These are phyloP conservation scores for Varanus komodoensis DNA, from an alignment of 2,113 vertebrate genomes.

Conservation along the genomic window DNA sequence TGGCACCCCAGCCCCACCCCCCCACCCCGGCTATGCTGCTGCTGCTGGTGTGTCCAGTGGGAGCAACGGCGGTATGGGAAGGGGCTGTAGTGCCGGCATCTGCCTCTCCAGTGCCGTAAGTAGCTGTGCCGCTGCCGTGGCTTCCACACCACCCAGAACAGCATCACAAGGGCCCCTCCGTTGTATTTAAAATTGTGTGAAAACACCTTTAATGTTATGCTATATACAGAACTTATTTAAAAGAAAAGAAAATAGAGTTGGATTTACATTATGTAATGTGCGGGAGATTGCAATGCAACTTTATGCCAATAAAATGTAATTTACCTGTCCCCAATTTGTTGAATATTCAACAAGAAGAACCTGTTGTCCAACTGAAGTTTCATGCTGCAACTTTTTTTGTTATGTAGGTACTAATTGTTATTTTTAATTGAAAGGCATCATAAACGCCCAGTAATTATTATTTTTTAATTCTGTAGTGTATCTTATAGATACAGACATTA, in stretches of 20 bases:
- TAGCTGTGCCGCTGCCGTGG: not conserved
- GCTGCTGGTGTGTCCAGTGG: not conserved
- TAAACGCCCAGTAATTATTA: conserved; percentile 79
- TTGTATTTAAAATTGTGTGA: conserved; percentile 82
- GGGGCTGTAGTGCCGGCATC: too few species aligned
- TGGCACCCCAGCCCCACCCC: too few species aligned
- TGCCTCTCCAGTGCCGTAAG: not conserved
- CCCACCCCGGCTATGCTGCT: too few species aligned
- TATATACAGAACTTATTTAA: conserved; percentile 88
- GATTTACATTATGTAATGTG: conserved; percentile 87
- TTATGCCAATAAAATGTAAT: conserved; percentile 89
- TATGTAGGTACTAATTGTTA: conserved; percentile 93
- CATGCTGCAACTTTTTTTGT: conserved; percentile 85
- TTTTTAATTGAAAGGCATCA: conserved; percentile 80
- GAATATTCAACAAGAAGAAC: conserved; percentile 78
- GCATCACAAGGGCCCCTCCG: conserved; percentile 27
- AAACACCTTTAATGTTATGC: conserved; percentile 80
- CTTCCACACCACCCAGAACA: too few species aligned
- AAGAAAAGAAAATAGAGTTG: conserved; percentile 79
- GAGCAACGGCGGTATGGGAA: not conserved
- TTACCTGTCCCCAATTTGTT: conserved; percentile 85
- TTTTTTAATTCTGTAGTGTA: conserved; percentile 90
- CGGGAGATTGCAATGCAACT: conserved; percentile 97
- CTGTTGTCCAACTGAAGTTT: conserved; percentile 86
- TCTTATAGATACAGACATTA: conserved; percentile 97